Evolutionary conservation across 2,888 invertebrate genomes (phyloP), one percentile per base, ranked within the genome.

Genomic region (Platypus cylindrus): DNA sequence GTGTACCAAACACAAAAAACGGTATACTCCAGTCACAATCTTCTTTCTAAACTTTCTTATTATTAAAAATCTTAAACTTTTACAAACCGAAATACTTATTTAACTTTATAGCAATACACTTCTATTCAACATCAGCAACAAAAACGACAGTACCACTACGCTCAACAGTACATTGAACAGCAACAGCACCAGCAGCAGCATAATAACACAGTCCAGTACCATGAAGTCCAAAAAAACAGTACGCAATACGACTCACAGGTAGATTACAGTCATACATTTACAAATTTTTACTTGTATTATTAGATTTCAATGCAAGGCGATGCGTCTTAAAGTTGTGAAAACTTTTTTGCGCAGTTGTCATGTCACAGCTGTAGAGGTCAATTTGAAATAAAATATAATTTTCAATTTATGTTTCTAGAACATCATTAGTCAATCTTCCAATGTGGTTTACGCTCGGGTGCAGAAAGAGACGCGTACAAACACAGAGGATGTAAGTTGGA

Each of bases 391-490:
- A 20, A 20, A 7, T 20, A 20, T 8, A 20, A 20, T 20, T n/a
- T n/a, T n/a, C n/a, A n/a, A n/a, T n/a, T n/a, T n/a, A n/a, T n/a
- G 5, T 27, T 37, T 37, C 7, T 27, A 40, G 40, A 37, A 28
- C 31, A 17, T 39, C 38, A 17, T 29, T 40, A 33, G 34, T 36
- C 36, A 38, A 33, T 37, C 41, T 30, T 32, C 45, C 23, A 41
- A 41, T 26, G 48, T 50, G 27, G 47, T 50, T 24, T 50, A 50
- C 37, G 48, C 50, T 27, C 45, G 48, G 37, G 39, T 71, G 31
- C 68, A 69, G 53, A 70, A 70, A 52, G 69, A 69, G 35, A 48
- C 48, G 45, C 54, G 49, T 45, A 50, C 51, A 44, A n/a, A n/a
- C n/a, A n/a, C n/a, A n/a, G 59, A 56, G 47, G 59, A 59, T 15